Percentiles rank a stretch among this genome's conserved stretches.
These are phyloP conservation scores for Danio choprae DNA, from an alignment of 2,797 vertebrate species.

Conservation along the genomic window DNA sequence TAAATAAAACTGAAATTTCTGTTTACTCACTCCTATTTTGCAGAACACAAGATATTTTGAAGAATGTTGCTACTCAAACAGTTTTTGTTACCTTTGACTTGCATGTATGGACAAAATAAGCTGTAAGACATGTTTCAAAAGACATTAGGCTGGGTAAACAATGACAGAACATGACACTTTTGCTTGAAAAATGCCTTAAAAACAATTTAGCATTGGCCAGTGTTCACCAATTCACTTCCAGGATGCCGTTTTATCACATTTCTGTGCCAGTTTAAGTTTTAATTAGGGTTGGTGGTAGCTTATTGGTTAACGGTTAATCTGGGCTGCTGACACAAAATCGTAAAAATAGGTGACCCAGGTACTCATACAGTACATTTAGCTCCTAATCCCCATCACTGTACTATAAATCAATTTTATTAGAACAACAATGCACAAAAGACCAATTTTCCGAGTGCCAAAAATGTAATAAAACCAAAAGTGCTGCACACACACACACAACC, in stretches of 20 bases:
- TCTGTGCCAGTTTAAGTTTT: constrained; percentile 32
- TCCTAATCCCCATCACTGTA: background rate
- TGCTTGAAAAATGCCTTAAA: background rate
- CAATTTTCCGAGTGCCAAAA: background rate
- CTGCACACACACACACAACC: background rate
- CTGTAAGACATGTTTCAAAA: background rate
- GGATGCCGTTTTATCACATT: background rate
- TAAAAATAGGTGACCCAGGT: constrained; percentile 37
- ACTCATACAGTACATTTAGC: background rate
- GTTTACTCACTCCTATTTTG: background rate
- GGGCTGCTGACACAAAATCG: constrained; percentile 19
- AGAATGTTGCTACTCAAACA: background rate
- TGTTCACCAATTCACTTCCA: background rate
- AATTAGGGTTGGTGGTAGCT: constrained; percentile 7
- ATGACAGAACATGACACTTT: background rate
- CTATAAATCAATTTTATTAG: background rate
- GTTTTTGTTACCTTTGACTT: background rate
- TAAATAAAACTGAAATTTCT: background rate
- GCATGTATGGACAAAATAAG: background rate
- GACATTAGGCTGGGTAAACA: background rate
- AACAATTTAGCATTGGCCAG: background rate
- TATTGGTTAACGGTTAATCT: constrained; percentile 27
- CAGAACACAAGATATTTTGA: constrained; percentile 1
- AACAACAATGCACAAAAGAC: background rate
- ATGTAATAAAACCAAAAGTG: background rate